These are phyloP conservation scores for Pasiphila rectangulata DNA, from an alignment of 2,888 invertebrate genomes.

Conservation along the genomic window DNA sequence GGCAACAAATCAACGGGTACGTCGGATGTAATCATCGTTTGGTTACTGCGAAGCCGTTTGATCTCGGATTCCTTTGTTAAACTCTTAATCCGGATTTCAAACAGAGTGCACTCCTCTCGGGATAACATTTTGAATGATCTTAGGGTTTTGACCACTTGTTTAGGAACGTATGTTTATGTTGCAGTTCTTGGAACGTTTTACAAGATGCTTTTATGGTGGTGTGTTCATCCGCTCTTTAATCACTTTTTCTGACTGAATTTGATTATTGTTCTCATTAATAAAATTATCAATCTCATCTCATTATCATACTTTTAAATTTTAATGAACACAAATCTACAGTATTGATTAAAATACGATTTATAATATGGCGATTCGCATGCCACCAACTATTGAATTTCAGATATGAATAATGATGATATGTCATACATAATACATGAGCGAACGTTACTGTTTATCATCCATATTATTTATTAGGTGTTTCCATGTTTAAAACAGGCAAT, in stretches of 20 bases:
- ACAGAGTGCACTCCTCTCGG: slow-evolving; percentile 27
- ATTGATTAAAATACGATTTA: too few relatives aligned
- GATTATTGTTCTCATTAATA: too few relatives aligned
- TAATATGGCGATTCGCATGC: too few relatives aligned
- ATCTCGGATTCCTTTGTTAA: slow-evolving; percentile 55
- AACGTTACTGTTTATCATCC: too few relatives aligned
- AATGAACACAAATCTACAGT: too few relatives aligned
- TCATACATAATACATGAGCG: slow-evolving; percentile 56
- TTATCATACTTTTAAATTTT: too few relatives aligned
- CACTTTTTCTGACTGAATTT: too few relatives aligned
- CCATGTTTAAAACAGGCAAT: slow-evolving; percentile 71
- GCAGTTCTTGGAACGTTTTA: too few relatives aligned
- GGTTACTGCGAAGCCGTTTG: slow-evolving; percentile 61
- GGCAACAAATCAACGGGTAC: slow-evolving; percentile 46
- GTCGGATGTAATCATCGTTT: slow-evolving; percentile 64
- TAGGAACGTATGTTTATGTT: slow-evolving; percentile 13
- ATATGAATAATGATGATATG: slow-evolving; percentile 47
- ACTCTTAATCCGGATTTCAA: slow-evolving; percentile 36
- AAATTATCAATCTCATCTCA: too few relatives aligned
- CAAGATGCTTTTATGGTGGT: too few relatives aligned
- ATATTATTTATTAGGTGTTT: too few relatives aligned
- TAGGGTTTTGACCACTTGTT: slow-evolving; percentile 10
- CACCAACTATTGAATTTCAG: slow-evolving; percentile 27
- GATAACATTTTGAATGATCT: slow-evolving; percentile 30
- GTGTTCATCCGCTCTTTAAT: too few relatives aligned